Base-by-base conservation (phyloP, 2,888 invertebrate species). In the Zygaena filipendulae region DNA sequence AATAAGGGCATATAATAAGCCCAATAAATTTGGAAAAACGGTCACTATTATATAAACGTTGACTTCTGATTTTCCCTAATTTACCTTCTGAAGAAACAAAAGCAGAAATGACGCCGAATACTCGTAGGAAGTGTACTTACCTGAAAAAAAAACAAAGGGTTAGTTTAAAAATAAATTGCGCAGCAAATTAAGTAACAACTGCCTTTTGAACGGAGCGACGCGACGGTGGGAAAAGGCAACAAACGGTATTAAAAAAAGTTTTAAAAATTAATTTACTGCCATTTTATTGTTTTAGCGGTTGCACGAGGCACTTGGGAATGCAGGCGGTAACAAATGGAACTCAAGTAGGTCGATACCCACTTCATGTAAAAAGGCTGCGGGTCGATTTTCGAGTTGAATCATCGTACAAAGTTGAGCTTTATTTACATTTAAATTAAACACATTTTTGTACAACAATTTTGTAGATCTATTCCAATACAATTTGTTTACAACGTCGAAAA, bases 401-500 rank as follows among this genome's bases (percentile, higher is more conserved):
- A 4, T 18, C 4, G 18, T 18, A 18, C 18, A 40, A 31, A 39
- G 44, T 47, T 51, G 27, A 31, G 50, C 23, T 21, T 24, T 31
- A 27, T 31, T 31, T 27, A n/a, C n/a, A n/a, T 25, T 21, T 32
- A 32, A 29, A 26, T 27, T 26, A 28, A 21, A 19, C 16, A n/a
- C n/a, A 18, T 25, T 21, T 24, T 21, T 13, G 13, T 19, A 23
- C 27, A 14, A 19, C 10, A 3, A 4, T 7, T 13, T 11, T 25
- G 16, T 18, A 26, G 21, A 14, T 50, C 47, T 42, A 47, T 42
- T 42, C 39, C 35, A 25, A 45, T 51, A 64, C 59, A 68, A 68
- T 67, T 67, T 64, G 61, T 67, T 69, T 59, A 68, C 55, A 58
- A 57, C 52, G 49, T 35, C 54, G 55, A 72, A 71, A 71, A 67